Evolutionary conservation across 2,113 vertebrate species (phyloP).

Genomic region (Crotalus tigris): DNA sequence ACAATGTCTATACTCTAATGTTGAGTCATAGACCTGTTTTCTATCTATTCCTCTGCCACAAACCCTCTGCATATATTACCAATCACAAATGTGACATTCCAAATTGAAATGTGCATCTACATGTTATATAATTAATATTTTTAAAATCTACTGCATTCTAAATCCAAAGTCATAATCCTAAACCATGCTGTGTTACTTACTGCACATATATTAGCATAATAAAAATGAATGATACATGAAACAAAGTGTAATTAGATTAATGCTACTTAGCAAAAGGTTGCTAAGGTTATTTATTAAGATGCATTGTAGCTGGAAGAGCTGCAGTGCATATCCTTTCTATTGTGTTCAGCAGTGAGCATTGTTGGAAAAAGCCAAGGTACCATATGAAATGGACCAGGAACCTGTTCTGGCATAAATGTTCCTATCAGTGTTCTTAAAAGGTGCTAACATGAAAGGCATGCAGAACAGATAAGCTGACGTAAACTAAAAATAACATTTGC

Average conservation of each 20-base stretch:
- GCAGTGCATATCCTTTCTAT: not conserved
- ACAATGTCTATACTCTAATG: not conserved
- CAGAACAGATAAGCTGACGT: slow-evolving; percentile 68
- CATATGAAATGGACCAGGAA: slow-evolving; percentile 13
- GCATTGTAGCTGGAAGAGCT: not conserved
- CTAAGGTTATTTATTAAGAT: accelerated
- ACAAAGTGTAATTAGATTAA: not conserved
- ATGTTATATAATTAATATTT: not conserved
- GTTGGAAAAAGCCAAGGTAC: not conserved
- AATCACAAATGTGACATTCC: not conserved
- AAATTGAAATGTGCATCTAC: not conserved
- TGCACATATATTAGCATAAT: not conserved
- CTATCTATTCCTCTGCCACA: not conserved
- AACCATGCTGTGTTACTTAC: not conserved
- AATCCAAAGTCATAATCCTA: not conserved
- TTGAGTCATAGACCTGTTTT: not conserved
- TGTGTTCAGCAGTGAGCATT: not conserved
- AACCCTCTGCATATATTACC: not conserved
- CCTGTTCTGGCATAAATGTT: slow-evolving; percentile 40
- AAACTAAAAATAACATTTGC: slow-evolving; percentile 71
- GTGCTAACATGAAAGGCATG: slow-evolving; percentile 64
- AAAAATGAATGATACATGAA: not conserved
- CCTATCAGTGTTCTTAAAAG: slow-evolving; percentile 57
- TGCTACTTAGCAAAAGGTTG: accelerated
- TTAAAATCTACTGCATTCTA: not conserved